These are phyloP conservation scores for Drosophila funebris DNA, from an alignment of 1,140 invertebrate species.

Conservation along the genomic window DNA sequence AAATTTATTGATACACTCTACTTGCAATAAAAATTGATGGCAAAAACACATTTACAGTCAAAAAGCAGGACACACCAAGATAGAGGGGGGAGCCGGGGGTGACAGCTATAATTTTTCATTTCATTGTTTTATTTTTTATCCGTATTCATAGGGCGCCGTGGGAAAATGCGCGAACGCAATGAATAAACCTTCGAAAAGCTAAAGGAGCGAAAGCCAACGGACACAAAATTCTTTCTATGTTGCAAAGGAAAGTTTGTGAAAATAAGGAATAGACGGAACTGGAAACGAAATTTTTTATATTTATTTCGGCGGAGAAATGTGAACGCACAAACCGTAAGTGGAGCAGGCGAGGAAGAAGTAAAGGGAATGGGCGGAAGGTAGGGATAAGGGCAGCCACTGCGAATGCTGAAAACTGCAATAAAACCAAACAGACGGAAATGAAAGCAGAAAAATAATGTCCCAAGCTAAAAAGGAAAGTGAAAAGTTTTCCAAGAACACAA, in stretches of 20 bases:
- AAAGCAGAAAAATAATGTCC: constrained; percentile 78
- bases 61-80: constrained; percentile 10
- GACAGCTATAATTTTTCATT: constrained; percentile 76
- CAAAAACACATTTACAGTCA: constrained; percentile 74
- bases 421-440: constrained; percentile 74
- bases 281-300: constrained; percentile 73
- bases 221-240: constrained; percentile 38
- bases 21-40: constrained; percentile 80
- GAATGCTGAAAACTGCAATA: constrained; percentile 66
- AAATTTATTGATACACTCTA: constrained; percentile 81
- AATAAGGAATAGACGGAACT: constrained; percentile 73
- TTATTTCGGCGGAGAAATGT: constrained; percentile 55
- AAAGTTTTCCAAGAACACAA: constrained; percentile 46
- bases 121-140: constrained; percentile 70
- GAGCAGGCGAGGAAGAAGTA: constrained; percentile 6
- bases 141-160: constrained; percentile 41
- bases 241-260: constrained; percentile 56
- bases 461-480: constrained; percentile 65
- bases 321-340: constrained; percentile 30
- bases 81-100: background rate
- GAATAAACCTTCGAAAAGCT: constrained; percentile 62
- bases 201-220: constrained; percentile 49
- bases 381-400: constrained; percentile 13
- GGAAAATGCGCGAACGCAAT: constrained; percentile 60
- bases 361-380: constrained; percentile 11